phyloP scores from a whole-genome alignment of 1,140 invertebrate species.

The Phymorhynchus buccinoides region DNA sequence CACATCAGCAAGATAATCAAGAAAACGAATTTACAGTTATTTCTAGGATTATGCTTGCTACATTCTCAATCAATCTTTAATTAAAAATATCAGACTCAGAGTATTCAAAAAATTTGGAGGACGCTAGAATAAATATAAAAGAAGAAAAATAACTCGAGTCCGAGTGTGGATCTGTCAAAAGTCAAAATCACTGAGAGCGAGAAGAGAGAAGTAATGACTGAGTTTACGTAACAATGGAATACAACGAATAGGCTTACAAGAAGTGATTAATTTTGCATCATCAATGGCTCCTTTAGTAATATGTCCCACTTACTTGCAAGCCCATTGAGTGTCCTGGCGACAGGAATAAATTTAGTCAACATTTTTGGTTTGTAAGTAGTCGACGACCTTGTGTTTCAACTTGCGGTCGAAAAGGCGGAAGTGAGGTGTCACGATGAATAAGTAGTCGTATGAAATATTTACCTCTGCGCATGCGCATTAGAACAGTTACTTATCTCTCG shows the following conservation, averaged over 20 bases:
- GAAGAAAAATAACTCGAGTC: neutral
- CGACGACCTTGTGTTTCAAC: neutral
- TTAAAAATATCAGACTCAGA: no score
- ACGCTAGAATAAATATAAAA: neutral
- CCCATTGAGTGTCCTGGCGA: neutral
- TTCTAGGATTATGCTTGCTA: no score
- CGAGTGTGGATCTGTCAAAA: neutral
- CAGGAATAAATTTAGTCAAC: conserved; percentile 9
- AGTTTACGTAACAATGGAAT: no score
- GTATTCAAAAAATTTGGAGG: no score
- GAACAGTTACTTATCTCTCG: no score
- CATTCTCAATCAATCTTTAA: no score
- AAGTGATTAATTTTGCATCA: neutral
- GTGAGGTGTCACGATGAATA: no score
- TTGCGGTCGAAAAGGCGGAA: neutral
- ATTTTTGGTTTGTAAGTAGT: neutral
- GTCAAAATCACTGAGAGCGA: neutral
- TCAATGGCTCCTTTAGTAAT: neutral
- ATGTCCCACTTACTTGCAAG: neutral
- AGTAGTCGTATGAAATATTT: no score
- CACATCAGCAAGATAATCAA: no score
- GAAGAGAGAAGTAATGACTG: no score
- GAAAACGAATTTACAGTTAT: no score
- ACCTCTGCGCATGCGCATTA: no score
- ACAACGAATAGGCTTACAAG: neutral